Base-by-base conservation (phyloP, 1,140 invertebrate genomes). In the Batillaria attramentaria region DNA sequence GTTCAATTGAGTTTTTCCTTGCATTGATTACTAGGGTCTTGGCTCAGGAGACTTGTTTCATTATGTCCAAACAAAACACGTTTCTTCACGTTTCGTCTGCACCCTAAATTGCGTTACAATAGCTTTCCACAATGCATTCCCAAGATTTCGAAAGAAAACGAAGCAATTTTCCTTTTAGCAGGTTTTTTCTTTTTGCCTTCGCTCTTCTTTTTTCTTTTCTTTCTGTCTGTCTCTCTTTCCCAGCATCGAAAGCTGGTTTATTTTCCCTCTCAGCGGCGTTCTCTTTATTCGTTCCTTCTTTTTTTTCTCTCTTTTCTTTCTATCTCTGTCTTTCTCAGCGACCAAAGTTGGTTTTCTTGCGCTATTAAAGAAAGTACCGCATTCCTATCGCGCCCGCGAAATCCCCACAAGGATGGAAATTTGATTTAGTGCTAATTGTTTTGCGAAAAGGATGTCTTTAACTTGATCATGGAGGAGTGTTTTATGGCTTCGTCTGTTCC, bases 371-470 rank as follows among this genome's bases (percentile, higher is more conserved):
- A n/a, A n/a, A n/a, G n/a, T n/a, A n/a, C 4, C 13, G 68, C 33
- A 70, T 46, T 70, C 68, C 68, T 20, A 24, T 20, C 31, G 68
- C 41, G n/a, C 42, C 37, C 68, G 39, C 39, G 37, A 1, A n/a
- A 28, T 42, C 31, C 41, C 68, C 41, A 8, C 10, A 8, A 42
- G 68, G 68, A 70, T 8, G n/a, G 31, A 70, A 70, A 41, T 39
- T 70, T 70, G 68, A 70, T 70, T 70, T 70, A 70, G 68, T 70
- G 68, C 68, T 70, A 70, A 70, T 70, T 70, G 39, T 70, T 70
- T 42, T 10, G 68, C 37, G n/a, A 28, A 70, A 70, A 70, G n/a
- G 33, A 18, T 70, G 68, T 70, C 68, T 70, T 70, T 70, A 70
- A 70, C 68, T 42, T 28, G 68, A 70, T 70, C 68, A 70, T n/a